A percentile compares a stretch with the other conserved stretches of the same genome.
phyloP scores from a whole-genome alignment of 1,140 invertebrate species.

The Drosophila miranda region DNA sequence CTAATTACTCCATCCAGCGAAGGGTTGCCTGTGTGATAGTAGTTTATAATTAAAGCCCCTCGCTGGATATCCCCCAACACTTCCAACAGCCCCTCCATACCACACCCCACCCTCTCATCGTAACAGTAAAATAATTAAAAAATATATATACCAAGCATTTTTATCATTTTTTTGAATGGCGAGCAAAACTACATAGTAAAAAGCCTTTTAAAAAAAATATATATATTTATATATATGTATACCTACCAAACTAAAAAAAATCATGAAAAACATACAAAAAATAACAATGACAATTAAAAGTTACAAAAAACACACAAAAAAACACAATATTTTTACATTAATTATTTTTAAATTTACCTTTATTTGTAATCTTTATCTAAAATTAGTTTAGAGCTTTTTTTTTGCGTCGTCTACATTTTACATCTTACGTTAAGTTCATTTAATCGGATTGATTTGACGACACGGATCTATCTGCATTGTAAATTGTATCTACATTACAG shows the following conservation, averaged over 20 bases:
- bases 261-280: constrained; percentile 15
- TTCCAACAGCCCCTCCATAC: background rate
- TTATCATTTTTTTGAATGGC: constrained; percentile 50
- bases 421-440: constrained; percentile 62
- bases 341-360: constrained; percentile 67
- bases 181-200: no score
- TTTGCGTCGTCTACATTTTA: constrained; percentile 67
- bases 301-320: constrained; percentile 44
- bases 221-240: no score
- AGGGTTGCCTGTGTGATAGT: constrained; percentile 82
- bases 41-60: constrained; percentile 81
- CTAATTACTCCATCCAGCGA: constrained; percentile 29
- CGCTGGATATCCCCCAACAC: constrained; percentile 34
- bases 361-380: constrained; percentile 39
- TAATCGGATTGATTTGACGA: constrained; percentile 49
- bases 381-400: constrained; percentile 68
- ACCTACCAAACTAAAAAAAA: constrained; percentile 27
- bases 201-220: constrained; percentile 12
- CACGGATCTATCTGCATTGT: constrained; percentile 67
- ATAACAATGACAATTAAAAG: constrained; percentile 38
- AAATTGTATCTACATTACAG: constrained; percentile 75
- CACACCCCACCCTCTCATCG: constrained; percentile 1
- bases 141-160: background rate
- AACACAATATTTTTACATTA: constrained; percentile 65
- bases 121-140: background rate